Evolutionary conservation across 2,797 vertebrate species (phyloP), one percentile per base, ranked within the genome.

Genomic region (Sternarchorhynchus goeldii): DNA sequence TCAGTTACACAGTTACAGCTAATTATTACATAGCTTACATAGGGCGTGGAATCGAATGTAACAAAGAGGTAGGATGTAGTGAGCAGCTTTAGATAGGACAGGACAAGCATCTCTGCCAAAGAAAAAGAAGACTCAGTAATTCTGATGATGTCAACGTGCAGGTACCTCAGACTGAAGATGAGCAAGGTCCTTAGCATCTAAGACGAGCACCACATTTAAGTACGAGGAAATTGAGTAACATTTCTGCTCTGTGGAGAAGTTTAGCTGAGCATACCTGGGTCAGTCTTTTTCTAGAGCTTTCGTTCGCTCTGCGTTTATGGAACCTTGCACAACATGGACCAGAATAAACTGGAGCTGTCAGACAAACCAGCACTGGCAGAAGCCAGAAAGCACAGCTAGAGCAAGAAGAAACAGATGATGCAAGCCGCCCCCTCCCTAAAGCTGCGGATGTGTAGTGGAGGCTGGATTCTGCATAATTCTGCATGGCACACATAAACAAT

Each of bases 301-400:
- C 17, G 50, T 32, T 25, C 57, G 12, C 60, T 73, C 64, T 68
- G 71, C 74, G 50, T 79, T 31, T 16, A 55, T 68, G 55, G 14
- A 59, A 41, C 21, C 60, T 57, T 73, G 77, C 21, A 14, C 62
- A 67, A 18, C 34, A 32, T 71, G 7, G 18, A 70, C 66, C 50
- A 76, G 73, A 80, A 76, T 80, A 80, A 80, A 57, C 67, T 65
- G 14, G 41, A 80, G 59, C 67, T 80, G 67, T 76, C 78, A 71
- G 73, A 80, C 66, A 71, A 76, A 56, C 68, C 78, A 71, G 45
- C 29, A 55, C 66, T 75, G 72, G 65, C 45, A 80, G 39, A 45
- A 66, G 60, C 59, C 73, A 71, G 67, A 70, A 36, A 76, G 21
- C 50, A 34, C 45, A 71, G 39, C 50, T 50, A 76, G 59, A 12